A percentile compares a stretch with the other conserved stretches of the same genome.
Evolutionary conservation across 1,140 invertebrate genomes (phyloP).

Genomic region (Pseudomyrmex cubaensis): DNA sequence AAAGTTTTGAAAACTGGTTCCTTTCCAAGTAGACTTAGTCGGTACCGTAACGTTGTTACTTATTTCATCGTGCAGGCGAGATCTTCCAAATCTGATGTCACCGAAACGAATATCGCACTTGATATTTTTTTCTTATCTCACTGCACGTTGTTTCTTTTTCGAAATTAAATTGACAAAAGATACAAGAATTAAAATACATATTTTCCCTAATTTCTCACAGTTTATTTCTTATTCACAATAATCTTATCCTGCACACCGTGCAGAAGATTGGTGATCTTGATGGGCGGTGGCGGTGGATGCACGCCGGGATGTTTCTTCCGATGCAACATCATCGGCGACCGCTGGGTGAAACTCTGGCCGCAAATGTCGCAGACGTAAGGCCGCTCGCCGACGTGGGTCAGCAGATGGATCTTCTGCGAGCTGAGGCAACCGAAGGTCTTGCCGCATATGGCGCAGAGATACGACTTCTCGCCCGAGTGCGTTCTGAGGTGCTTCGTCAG

Average conservation of each 20-base stretch:
- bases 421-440: slow-evolving; percentile 86
- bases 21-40: neutral
- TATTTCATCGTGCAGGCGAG: neutral
- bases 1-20: neutral
- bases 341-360: slow-evolving; percentile 84
- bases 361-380: slow-evolving; percentile 86
- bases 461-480: slow-evolving; percentile 89
- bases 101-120: neutral
- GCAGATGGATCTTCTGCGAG: slow-evolving; percentile 83
- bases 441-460: slow-evolving; percentile 87
- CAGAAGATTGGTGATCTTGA: slow-evolving; percentile 80
- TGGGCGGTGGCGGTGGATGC: slow-evolving; percentile 80
- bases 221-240: slow-evolving; percentile 76
- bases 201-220: neutral
- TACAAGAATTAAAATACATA: slow-evolving; percentile 1
- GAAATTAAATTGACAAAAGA: neutral
- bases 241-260: slow-evolving; percentile 80
- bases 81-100: slow-evolving; percentile 1
- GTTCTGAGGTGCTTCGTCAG: slow-evolving; percentile 87
- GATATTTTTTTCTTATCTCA: neutral
- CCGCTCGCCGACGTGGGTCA: slow-evolving; percentile 85
- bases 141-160: neutral
- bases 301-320: slow-evolving; percentile 86
- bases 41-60: neutral
- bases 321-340: slow-evolving; percentile 84